These are phyloP conservation scores for Mastomys coucha DNA, from an alignment of 2,113 vertebrate genomes.

Conservation along the genomic window DNA sequence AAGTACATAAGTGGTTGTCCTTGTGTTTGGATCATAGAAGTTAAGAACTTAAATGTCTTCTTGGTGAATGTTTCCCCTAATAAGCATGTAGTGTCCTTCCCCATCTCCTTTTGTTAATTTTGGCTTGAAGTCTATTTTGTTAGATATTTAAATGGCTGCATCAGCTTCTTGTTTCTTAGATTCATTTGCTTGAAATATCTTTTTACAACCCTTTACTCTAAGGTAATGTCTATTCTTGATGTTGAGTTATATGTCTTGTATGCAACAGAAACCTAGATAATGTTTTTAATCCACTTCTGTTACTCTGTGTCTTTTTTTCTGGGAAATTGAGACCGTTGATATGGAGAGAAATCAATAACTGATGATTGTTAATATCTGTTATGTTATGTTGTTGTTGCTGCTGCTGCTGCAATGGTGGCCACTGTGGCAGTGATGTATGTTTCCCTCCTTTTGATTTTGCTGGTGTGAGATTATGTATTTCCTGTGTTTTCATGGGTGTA, in stretches of 20 bases:
- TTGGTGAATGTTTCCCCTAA: background rate
- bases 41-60: background rate
- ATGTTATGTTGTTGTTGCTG: background rate
- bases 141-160: background rate
- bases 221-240: background rate
- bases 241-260: background rate
- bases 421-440: background rate
- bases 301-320: background rate
- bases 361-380: background rate
- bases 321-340: background rate
- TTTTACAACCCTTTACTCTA: background rate
- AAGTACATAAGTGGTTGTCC: background rate
- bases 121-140: background rate
- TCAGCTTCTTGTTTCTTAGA: background rate
- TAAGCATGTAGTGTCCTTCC: background rate
- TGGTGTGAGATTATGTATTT: background rate
- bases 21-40: background rate
- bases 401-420: no score
- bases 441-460: background rate
- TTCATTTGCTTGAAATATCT: background rate
- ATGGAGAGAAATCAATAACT: background rate
- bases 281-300: background rate
- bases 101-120: background rate
- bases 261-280: background rate
- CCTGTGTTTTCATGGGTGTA: background rate